Conservation (phyloP, 2,113 vertebrate genomes). For the Elephas maximus region DNA sequence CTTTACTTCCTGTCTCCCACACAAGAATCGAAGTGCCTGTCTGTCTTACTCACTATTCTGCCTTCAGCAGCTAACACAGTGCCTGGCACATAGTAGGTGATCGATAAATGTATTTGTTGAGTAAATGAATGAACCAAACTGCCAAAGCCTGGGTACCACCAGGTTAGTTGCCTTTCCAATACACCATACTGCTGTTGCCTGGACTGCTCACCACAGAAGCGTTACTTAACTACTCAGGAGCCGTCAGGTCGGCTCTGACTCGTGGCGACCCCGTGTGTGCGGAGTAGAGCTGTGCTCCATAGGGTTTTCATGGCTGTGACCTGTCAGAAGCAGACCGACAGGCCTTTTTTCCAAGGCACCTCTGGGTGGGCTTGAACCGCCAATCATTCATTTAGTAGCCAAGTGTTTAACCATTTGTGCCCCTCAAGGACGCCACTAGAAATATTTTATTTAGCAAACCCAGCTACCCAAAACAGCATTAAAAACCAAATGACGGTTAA, state of each 20-base stretch:
- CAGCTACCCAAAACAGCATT: not conserved
- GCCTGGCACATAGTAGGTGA: not conserved
- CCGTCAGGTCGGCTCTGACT: not conserved
- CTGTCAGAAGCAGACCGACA: too few species aligned
- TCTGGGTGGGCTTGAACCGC: too few species aligned
- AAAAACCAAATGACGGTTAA: not conserved
- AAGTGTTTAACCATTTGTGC: too few species aligned
- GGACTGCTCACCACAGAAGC: not conserved
- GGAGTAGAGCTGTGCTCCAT: too few species aligned
- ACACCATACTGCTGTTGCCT: fast-evolving
- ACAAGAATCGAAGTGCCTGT: not conserved
- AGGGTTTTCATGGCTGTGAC: too few species aligned
- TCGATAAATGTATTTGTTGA: not conserved
- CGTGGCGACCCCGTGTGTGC: too few species aligned
- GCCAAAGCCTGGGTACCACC: not conserved
- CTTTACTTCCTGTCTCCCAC: not conserved
- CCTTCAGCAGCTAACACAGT: not conserved
- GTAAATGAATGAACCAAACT: not conserved
- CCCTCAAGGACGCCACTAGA: too few species aligned
- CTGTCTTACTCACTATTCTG: not conserved
- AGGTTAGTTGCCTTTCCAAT: not conserved
- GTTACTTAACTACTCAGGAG: not conserved
- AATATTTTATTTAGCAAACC: not conserved
- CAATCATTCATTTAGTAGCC: too few species aligned
- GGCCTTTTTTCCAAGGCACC: too few species aligned